These are phyloP conservation scores for Panonychus citri DNA, from an alignment of 1,140 invertebrate species.

Conservation along the genomic window DNA sequence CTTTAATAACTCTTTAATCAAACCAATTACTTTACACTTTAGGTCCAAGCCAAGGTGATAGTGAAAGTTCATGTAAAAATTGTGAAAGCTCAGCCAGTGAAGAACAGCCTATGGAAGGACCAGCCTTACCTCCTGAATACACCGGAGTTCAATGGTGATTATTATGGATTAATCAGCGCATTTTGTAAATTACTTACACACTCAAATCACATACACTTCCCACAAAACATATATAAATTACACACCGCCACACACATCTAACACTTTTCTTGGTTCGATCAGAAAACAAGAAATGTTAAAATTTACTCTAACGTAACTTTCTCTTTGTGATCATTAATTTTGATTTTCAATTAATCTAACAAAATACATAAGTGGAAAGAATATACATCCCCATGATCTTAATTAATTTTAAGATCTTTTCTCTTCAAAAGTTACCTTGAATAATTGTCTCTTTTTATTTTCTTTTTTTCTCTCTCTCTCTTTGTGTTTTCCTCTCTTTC, in stretches of 20 bases:
- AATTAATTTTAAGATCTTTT: no score
- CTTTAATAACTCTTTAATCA: not conserved
- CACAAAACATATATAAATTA: not conserved
- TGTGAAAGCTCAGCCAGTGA: not conserved
- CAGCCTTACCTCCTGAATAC: constrained; percentile 1
- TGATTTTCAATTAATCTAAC: no score
- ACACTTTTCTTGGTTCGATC: not conserved
- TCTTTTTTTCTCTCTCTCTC: no score
- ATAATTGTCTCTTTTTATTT: no score
- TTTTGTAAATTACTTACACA: not conserved
- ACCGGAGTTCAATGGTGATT: no score
- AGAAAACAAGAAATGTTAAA: not conserved
- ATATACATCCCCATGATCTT: no score
- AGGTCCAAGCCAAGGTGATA: not conserved
- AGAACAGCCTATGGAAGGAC: not conserved
- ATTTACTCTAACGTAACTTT: not conserved
- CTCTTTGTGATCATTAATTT: no score
- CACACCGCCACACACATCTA: not conserved
- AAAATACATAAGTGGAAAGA: no score
- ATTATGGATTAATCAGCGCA: not conserved
- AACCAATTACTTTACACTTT: not conserved
- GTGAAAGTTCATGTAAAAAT: not conserved
- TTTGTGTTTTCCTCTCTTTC: no score
- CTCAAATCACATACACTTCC: not conserved
- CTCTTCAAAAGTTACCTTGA: no score